phyloP scores from a whole-genome alignment of 1,140 invertebrate species.

The Drosophila pallidifrons region DNA sequence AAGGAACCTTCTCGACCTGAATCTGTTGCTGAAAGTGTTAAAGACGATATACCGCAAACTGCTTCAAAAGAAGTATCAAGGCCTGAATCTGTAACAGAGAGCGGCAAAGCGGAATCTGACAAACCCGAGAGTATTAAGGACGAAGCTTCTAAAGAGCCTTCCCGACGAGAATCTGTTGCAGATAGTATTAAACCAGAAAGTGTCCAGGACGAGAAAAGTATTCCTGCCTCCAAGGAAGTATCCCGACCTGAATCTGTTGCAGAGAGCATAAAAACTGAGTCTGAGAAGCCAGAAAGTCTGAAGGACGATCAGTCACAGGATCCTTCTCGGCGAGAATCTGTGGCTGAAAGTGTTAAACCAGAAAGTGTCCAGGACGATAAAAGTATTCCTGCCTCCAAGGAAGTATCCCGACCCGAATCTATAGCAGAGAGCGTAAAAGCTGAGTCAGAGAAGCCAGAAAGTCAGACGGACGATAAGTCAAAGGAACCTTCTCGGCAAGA shows the following conservation, averaged over 20 bases:
- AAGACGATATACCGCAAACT: not conserved
- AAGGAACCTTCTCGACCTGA: constrained; percentile 18
- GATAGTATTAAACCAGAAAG: constrained; percentile 23
- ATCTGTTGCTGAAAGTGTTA: constrained; percentile 18
- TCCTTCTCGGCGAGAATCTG: constrained; percentile 7
- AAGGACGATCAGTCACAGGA: too few species aligned
- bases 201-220: constrained; percentile 20
- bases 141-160: constrained; percentile 26
- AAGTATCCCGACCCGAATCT: constrained; percentile 43
- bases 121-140: constrained; percentile 19
- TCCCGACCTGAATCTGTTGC: constrained; percentile 47
- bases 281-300: constrained; percentile 3
- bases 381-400: constrained; percentile 47
- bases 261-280: constrained; percentile 23
- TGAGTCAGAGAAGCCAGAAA: constrained; percentile 31
- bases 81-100: constrained; percentile 46
- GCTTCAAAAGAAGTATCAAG: constrained; percentile 39
- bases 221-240: constrained; percentile 16
- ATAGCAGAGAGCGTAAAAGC: constrained; percentile 39
- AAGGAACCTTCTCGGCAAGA: constrained; percentile 59
- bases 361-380: constrained; percentile 13
- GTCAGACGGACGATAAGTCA: constrained; percentile 35
- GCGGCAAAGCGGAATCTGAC: constrained; percentile 35
- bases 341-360: constrained; percentile 21
- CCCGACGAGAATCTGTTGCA: constrained; percentile 45